These are phyloP conservation scores for Epizoanthus ramosus DNA, from an alignment of 92 coral and sea anemone genomes.

Conservation along the genomic window DNA sequence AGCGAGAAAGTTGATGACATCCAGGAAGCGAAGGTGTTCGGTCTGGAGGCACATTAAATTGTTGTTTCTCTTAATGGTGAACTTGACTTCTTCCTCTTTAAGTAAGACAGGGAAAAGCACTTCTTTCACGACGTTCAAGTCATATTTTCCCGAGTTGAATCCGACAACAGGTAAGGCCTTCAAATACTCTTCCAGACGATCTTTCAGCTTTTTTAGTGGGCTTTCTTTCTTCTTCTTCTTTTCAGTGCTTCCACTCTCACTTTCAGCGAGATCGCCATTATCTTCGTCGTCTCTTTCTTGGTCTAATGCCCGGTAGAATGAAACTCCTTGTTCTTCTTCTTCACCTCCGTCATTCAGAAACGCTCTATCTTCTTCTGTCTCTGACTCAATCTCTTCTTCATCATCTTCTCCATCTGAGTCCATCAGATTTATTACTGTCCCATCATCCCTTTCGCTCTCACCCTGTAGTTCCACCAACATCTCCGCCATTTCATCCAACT, in stretches of 20 bases:
- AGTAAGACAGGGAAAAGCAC: conserved; percentile 46
- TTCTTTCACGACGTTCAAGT: conserved; percentile 47
- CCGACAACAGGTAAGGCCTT: conserved; percentile 50
- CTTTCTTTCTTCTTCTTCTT: conserved; percentile 16
- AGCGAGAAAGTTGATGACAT: conserved; percentile 59
- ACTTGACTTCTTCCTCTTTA: conserved; percentile 24
- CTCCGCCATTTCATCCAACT: no score
- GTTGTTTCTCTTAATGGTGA: conserved; percentile 57
- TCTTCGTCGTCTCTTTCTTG: not conserved
- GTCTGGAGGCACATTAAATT: conserved; percentile 48
- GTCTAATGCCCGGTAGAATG: not conserved
- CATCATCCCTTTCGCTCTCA: no score
- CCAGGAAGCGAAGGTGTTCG: conserved; percentile 47
- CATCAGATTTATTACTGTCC: conserved; percentile 27
- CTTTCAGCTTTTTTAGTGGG: conserved; percentile 28
- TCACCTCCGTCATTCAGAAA: not conserved
- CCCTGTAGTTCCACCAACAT: no score
- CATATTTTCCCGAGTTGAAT: conserved; percentile 59
- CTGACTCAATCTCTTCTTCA: not conserved
- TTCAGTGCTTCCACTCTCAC: not conserved
- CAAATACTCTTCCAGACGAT: conserved; percentile 36
- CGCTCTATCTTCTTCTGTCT: conserved; percentile 16
- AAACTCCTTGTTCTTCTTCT: no score
- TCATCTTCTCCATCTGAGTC: conserved; percentile 36
- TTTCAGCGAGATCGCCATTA: no score